These are phyloP conservation scores for Clarias magur DNA, from an alignment of 2,113 vertebrate species.

Conservation along the genomic window DNA sequence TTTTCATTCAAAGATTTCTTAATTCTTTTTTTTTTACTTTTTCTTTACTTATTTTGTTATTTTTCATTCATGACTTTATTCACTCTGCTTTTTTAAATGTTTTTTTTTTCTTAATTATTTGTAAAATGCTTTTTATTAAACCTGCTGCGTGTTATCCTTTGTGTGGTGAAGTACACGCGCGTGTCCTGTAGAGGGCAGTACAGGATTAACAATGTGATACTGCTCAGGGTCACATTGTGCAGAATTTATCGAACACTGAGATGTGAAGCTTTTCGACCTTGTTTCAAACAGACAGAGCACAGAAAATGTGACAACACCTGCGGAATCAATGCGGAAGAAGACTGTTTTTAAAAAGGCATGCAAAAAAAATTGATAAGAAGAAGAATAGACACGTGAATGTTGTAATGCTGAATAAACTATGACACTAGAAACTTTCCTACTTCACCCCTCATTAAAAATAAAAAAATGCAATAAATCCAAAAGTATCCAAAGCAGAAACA, in stretches of 20 bases:
- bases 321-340: neutral
- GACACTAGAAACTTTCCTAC: neutral
- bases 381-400: neutral
- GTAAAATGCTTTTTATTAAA: neutral
- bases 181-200: slow-evolving; percentile 29
- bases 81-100: neutral
- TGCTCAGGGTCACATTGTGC: too few species aligned
- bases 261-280: neutral
- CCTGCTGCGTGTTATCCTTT: neutral
- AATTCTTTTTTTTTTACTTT: neutral
- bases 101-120: neutral
- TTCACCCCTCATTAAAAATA: neutral
- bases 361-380: neutral
- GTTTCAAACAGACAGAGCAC: neutral
- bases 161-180: neutral
- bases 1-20: too few species aligned
- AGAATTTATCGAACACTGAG: neutral
- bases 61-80: neutral
- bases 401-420: neutral
- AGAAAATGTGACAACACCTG: neutral
- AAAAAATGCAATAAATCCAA: neutral
- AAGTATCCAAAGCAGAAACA: neutral
- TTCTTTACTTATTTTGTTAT: neutral
- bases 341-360: too few species aligned
- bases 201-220: neutral